A percentile compares a stretch with the other conserved stretches of the same genome.
Evolutionary conservation across 2,113 vertebrate genomes (phyloP).

Genomic region (Lipotes vexillifer): DNA sequence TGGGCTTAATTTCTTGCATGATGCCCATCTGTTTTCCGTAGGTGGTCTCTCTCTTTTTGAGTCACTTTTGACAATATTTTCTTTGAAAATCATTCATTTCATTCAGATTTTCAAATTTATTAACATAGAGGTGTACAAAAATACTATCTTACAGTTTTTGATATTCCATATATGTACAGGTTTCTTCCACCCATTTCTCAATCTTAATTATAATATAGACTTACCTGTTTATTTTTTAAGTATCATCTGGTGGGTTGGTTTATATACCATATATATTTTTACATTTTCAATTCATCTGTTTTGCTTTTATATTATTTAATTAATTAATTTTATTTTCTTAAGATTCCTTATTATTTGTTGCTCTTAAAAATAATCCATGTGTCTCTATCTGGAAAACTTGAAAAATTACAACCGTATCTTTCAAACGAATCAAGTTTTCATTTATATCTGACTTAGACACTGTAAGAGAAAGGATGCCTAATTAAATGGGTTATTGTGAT

Average conservation of each 20-base stretch:
- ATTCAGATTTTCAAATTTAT: not conserved
- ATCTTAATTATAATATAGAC: not conserved
- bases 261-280: not conserved
- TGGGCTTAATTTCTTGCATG: not conserved
- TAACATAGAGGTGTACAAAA: not conserved
- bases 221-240: not conserved
- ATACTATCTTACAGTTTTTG: not conserved
- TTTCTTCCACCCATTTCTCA: not conserved
- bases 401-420: not conserved
- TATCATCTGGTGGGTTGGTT: not conserved
- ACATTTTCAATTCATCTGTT: not conserved
- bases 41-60: not conserved
- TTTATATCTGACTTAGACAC: not conserved
- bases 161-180: not conserved
- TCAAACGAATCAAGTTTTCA: not conserved
- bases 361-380: not conserved
- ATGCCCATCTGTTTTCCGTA: not conserved
- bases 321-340: not conserved
- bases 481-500: not conserved
- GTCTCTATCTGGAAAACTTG: not conserved
- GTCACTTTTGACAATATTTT: constrained; percentile 5
- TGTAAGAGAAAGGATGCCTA: not conserved
- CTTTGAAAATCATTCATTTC: not conserved
- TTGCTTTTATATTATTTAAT: not conserved
- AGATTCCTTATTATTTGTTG: not conserved